A percentile compares a stretch with the other conserved stretches of the same genome.
Evolutionary conservation across 1,140 invertebrate species (phyloP).

Genomic region (Drosophila nasuta): DNA sequence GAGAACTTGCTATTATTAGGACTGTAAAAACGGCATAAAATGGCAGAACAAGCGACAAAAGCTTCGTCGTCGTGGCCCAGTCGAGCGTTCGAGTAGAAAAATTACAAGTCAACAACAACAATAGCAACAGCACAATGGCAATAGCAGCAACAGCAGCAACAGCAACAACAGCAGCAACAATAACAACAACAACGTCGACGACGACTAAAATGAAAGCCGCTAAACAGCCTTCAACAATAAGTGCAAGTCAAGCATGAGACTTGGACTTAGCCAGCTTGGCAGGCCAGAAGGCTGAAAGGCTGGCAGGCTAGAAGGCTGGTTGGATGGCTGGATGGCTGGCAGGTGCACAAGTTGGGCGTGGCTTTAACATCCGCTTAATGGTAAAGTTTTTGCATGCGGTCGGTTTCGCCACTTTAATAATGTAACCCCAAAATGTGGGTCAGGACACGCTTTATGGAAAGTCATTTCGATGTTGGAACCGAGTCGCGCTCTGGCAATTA

Average conservation of each 20-base stretch:
- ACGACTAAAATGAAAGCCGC: constrained; percentile 28
- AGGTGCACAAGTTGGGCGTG: constrained; percentile 50
- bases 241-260: constrained; percentile 43
- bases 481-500: constrained; percentile 64
- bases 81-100: constrained; percentile 47
- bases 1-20: constrained; percentile 64
- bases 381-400: constrained; percentile 47
- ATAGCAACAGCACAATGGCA: constrained; percentile 9
- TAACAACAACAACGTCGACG: constrained; percentile 4
- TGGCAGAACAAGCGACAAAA: constrained; percentile 53
- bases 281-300: background rate
- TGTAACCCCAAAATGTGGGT: constrained; percentile 62
- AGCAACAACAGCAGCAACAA: background rate
- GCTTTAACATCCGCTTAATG: constrained; percentile 54
- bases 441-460: constrained; percentile 66
- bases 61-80: constrained; percentile 34
- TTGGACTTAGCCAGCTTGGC: constrained; percentile 32
- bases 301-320: background rate
- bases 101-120: constrained; percentile 47
- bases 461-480: constrained; percentile 57
- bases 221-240: constrained; percentile 53
- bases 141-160: constrained; percentile 7
- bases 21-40: constrained; percentile 57
- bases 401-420: constrained; percentile 48
- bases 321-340: constrained; percentile 18